Evolutionary conservation across 2,113 vertebrate genomes (phyloP).

Genomic region (Malurus melanocephalus): DNA sequence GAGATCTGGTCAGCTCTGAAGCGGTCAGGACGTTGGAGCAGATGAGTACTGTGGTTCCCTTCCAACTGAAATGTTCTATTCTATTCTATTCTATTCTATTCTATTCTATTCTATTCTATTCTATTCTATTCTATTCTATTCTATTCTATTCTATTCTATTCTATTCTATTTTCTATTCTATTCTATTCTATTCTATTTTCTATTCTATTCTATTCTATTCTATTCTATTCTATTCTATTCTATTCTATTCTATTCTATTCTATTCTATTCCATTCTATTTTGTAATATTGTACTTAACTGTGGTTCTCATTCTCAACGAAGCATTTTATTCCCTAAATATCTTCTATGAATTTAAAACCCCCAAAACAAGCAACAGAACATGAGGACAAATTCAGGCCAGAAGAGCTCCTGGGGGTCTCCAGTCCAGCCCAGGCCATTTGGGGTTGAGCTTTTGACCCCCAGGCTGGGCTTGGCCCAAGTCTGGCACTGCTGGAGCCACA

Average conservation of each 20-base stretch:
- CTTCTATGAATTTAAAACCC: not conserved
- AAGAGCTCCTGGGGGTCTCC: no score
- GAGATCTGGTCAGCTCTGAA: not conserved
- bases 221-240: not conserved
- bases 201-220: not conserved
- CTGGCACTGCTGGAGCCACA: not conserved
- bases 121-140: not conserved
- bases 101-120: not conserved
- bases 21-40: not conserved
- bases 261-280: no score
- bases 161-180: no score
- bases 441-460: not conserved
- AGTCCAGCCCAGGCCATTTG: no score
- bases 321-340: not conserved
- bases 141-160: no score
- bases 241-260: not conserved
- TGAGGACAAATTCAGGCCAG: not conserved
- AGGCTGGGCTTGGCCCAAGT: not conserved
- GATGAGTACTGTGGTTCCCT: not conserved
- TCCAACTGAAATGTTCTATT: not conserved
- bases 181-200: no score
- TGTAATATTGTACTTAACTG: no score
- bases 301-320: not conserved
- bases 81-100: not conserved
- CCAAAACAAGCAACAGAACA: not conserved